Base-by-base conservation (phyloP, 2,113 vertebrate species). In the Prionailurus viverrinus region DNA sequence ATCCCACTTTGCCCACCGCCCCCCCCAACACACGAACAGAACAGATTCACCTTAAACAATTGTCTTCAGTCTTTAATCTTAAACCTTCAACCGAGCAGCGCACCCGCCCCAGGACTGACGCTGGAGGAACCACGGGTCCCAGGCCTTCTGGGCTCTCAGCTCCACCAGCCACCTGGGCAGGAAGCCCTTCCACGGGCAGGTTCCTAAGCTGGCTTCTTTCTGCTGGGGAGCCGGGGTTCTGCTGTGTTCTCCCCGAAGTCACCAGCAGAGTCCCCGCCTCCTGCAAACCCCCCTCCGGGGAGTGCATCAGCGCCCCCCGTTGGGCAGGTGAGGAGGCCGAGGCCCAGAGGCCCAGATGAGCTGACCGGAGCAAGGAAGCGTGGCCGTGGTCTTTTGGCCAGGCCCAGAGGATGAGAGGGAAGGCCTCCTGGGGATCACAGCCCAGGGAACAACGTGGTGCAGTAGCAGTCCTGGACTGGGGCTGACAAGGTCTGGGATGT, bases 301-400 rank as follows among this genome's bases (percentile, higher is more conserved):
- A 41, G 13, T 10, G 13, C 33, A 13, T 25, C 48, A 4, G 5
- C 0, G 1, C 31, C 25, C 58, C 25, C 10, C 29, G 4, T 48
- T 18, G 51, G 29, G 23, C 33, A 69, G 73, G 15, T 6, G 15
- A 45, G 39, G 45, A 71, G 14, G 31, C 7, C 0, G 11, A 83
- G 63, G 41, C 68, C 33, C 29, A 23, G 36, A 89, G 63, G 58
- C n/a, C 53, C 31, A 36, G 23, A 25, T 1, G 9, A 29, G 21
- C 71, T 61, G 69, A 29, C 61, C 36, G 5, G 33, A 8, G 14
- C 25, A 2, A 16, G 66, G 7, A 53, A 36, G 74, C 41, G 11
- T 5, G 4, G 9, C 25, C 36, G 53, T 18, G 18, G 12, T 18
- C 18, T 12, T 36, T 14, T 36, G 48, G 51, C 39, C 45, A 31